Percentiles rank a stretch among this genome's conserved stretches.
Evolutionary conservation across 2,888 invertebrate genomes (phyloP).

Genomic region (Flabesymbios commensalis): DNA sequence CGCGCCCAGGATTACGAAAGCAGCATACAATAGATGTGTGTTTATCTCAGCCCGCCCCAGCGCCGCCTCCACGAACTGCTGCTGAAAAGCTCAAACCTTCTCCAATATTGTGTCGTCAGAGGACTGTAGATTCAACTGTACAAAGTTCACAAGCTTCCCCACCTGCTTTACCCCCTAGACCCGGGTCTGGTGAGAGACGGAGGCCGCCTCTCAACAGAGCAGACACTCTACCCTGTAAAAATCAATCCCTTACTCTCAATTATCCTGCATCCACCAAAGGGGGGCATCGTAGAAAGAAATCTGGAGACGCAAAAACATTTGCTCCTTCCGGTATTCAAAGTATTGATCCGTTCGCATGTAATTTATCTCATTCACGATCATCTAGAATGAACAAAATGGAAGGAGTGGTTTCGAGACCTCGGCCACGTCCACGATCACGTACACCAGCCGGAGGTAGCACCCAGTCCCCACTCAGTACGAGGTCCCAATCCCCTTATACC

Average conservation of each 20-base stretch:
- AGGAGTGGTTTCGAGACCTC: background rate
- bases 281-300: no score
- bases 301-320: no score
- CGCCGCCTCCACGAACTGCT: background rate
- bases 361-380: background rate
- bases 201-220: background rate
- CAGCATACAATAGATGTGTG: no score
- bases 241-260: no score
- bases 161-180: no score
- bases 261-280: no score
- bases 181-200: no score
- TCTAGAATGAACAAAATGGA: background rate
- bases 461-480: background rate
- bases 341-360: constrained; percentile 1
- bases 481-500: background rate
- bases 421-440: constrained; percentile 2
- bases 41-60: no score
- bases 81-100: background rate
- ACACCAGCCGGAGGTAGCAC: background rate
- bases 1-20: background rate
- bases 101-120: no score
- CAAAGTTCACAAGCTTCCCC: no score
- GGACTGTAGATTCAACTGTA: no score
- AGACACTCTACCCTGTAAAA: background rate
- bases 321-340: no score